Evolutionary conservation across 1,140 invertebrate species (phyloP).

Genomic region (Dendrolimus punctatus): DNA sequence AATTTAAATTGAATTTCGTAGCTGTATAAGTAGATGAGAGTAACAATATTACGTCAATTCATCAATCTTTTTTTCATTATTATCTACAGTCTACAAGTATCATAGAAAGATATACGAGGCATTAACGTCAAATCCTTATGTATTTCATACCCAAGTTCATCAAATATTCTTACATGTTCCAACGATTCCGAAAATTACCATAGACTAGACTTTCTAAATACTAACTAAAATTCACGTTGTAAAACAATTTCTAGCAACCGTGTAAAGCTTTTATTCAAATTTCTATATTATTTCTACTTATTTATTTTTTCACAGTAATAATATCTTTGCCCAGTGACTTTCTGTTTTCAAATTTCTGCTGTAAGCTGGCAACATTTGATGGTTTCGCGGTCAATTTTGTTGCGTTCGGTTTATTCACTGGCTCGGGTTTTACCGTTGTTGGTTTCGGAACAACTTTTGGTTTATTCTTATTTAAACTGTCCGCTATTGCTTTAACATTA

Average conservation of each 20-base stretch:
- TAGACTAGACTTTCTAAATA: conserved; percentile 13
- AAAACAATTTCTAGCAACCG: conserved; percentile 9
- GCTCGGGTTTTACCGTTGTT: conserved; percentile 42
- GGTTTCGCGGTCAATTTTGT: conserved; percentile 73
- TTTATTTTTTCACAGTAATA: conserved; percentile 44
- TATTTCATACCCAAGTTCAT: background rate
- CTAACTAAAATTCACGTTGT: conserved; percentile 10
- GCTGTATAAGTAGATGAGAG: too few species aligned
- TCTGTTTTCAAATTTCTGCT: conserved; percentile 81
- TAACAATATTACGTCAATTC: too few species aligned
- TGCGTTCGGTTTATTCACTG: conserved; percentile 53
- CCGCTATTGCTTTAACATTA: conserved; percentile 55
- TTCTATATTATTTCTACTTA: too few species aligned
- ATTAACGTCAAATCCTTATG: too few species aligned
- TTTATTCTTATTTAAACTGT: conserved; percentile 58
- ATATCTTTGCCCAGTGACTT: conserved; percentile 61
- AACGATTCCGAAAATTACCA: too few species aligned
- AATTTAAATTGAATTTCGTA: too few species aligned
- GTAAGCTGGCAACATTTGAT: conserved; percentile 81
- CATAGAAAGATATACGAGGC: too few species aligned
- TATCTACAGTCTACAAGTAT: too few species aligned
- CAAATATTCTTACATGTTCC: background rate
- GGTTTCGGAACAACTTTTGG: conserved; percentile 61
- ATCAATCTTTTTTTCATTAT: too few species aligned
- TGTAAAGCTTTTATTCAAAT: too few species aligned